Base-by-base conservation (phyloP, 1,140 invertebrate genomes). In the Rhynchophorus ferrugineus region DNA sequence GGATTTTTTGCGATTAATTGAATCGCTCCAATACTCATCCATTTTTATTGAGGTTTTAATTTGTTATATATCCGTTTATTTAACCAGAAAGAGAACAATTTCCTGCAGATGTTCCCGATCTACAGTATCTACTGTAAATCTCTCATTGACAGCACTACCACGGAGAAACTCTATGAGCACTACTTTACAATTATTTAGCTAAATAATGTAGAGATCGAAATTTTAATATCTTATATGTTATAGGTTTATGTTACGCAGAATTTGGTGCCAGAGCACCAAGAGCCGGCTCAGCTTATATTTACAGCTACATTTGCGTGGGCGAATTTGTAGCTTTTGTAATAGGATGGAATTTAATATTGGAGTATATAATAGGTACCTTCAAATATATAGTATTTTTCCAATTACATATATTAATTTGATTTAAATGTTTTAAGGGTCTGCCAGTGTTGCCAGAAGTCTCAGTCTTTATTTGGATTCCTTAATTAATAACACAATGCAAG, bases 311-410 rank as follows among this genome's bases (percentile, higher is more conserved):
- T 2, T 85, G 85, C 16, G 83, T 93, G 34, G 91, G 90, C 0
- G 89, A 94, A 69, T 81, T 82, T 68, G 82, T 76, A 6, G 90
- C 78, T 22, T 94, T 79, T 74, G 78, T 78, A 52, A 87, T 81
- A 63, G 89, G 90, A 17, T 94, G 91, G 91, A 94, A 92, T 71
- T 75, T 93, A 1, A 87, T 94, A 53, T 69, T 94, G 37, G 91
- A 94, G 69, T 94, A 94, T 75, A 80, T 90, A 1, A 92, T 95
- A 57, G 90, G 89, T 82, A 69, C 24, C 5, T 29, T 29, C 5
- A 29, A 6, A 11, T 29, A 29, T 5, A 6, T 29, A 29, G 5
- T 6, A 6, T 29, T 29, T 6, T 29, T 29, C 5, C 5, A 29
- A 11, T 5, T 29, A 29, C 11, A 6, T 6, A 29, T 29, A 29